Conservation (phyloP, 2,888 invertebrate species). For the Phrixothrix hirtus region DNA sequence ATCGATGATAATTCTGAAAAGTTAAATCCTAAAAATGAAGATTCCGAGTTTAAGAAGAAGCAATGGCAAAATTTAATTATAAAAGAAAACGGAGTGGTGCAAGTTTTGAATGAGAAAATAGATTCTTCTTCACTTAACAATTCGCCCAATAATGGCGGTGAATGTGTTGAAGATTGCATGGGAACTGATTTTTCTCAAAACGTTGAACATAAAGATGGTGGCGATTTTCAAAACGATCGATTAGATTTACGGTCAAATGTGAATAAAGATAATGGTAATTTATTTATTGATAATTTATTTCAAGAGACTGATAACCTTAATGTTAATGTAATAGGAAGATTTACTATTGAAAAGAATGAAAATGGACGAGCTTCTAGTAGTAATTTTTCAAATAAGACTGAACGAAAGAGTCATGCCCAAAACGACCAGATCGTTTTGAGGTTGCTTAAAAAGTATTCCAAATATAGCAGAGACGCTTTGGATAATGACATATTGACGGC, state of each 20-base stretch:
- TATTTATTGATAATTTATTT: conserved; percentile 56
- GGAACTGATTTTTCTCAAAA: conserved; percentile 1
- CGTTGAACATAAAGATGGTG: no score
- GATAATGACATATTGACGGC: conserved; percentile 53
- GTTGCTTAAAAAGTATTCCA: conserved; percentile 55
- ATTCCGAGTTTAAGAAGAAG: conserved; percentile 13
- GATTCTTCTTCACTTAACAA: conserved; percentile 22
- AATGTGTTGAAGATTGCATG: background rate
- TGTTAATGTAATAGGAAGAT: conserved; percentile 32
- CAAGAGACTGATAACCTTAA: conserved; percentile 38
- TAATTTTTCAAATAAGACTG: conserved; percentile 43
- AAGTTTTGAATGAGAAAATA: conserved; percentile 35
- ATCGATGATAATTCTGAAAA: conserved; percentile 1
- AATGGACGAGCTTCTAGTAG: background rate
- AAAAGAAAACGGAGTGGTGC: conserved; percentile 38
- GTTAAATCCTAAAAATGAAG: background rate
- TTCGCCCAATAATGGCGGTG: background rate
- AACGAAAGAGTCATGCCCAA: conserved; percentile 46
- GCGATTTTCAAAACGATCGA: no score
- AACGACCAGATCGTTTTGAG: conserved; percentile 54
- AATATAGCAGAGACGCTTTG: conserved; percentile 52
- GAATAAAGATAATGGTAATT: conserved; percentile 45
- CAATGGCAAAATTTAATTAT: conserved; percentile 39
- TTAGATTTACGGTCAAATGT: no score
- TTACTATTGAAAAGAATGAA: conserved; percentile 29